These are phyloP conservation scores for Drosophila pullipes DNA, from an alignment of 2,888 invertebrate genomes.

Conservation along the genomic window DNA sequence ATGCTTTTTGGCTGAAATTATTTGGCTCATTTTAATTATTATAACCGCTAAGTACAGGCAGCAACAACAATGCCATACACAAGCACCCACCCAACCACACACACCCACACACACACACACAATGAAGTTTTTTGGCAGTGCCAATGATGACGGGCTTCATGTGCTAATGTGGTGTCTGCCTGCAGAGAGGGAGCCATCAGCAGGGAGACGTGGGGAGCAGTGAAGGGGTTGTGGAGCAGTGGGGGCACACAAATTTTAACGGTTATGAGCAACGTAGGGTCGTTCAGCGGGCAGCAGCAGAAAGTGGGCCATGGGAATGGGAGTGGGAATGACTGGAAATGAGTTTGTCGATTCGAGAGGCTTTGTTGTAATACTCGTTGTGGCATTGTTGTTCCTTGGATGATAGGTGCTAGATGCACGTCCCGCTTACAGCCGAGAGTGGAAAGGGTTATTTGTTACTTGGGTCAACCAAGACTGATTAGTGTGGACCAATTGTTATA, in stretches of 20 bases:
- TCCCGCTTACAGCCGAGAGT: not conserved
- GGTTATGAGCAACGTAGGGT: slow-evolving; percentile 60
- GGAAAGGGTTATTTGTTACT: slow-evolving; percentile 2
- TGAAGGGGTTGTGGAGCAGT: not conserved
- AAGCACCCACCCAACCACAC: slow-evolving; percentile 22
- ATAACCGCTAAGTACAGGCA: slow-evolving; percentile 73
- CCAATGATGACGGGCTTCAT: slow-evolving; percentile 15
- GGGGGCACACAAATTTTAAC: slow-evolving; percentile 68
- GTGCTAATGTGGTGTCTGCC: slow-evolving; percentile 10
- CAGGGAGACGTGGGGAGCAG: not conserved
- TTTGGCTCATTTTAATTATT: slow-evolving; percentile 82
- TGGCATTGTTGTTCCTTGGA: slow-evolving; percentile 14
- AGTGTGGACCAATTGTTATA: slow-evolving; percentile 12
- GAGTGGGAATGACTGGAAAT: no score
- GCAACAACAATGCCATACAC: slow-evolving; percentile 41
- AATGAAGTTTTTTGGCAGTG: slow-evolving; percentile 19
- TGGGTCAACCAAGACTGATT: slow-evolving; percentile 10
- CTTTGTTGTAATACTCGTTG: slow-evolving; percentile 31
- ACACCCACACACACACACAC: slow-evolving; percentile 21
- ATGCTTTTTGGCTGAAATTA: slow-evolving; percentile 79
- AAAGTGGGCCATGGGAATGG: not conserved
- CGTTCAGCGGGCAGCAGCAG: slow-evolving; percentile 26
- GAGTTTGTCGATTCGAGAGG: slow-evolving; percentile 10
- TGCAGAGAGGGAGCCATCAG: not conserved
- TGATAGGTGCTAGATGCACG: slow-evolving; percentile 11